These are phyloP conservation scores for Sebastes glaucus DNA, from an alignment of 2,797 vertebrate genomes.

Conservation along the genomic window DNA sequence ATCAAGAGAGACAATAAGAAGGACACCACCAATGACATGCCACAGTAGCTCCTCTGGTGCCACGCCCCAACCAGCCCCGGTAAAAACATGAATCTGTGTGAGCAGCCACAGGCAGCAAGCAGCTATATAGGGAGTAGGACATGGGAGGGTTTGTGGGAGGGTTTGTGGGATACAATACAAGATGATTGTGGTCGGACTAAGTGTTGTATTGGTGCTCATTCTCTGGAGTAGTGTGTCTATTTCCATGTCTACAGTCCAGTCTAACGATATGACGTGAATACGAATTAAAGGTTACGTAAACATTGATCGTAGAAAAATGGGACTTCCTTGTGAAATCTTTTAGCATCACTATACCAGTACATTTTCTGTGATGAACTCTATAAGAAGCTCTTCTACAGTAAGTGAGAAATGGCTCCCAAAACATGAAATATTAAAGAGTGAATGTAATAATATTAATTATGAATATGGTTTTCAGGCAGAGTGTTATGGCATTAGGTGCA, in stretches of 20 bases:
- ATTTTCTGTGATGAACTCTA: neutral
- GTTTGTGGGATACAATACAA: neutral
- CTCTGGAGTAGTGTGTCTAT: slow-evolving; percentile 21
- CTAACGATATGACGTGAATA: slow-evolving; percentile 24
- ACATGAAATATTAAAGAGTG: slow-evolving; percentile 42
- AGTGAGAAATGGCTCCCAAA: neutral
- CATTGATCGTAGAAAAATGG: slow-evolving; percentile 15
- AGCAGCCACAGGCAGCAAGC: slow-evolving; percentile 6
- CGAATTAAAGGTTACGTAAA: slow-evolving; percentile 41
- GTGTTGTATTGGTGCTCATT: slow-evolving; percentile 12
- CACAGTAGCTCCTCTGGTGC: neutral
- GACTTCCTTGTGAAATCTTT: slow-evolving; percentile 29
- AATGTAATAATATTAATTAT: slow-evolving; percentile 47
- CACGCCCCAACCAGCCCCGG: neutral
- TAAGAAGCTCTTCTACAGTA: slow-evolving; percentile 5
- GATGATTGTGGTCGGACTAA: neutral
- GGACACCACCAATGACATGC: neutral
- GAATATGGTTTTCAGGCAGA: slow-evolving; percentile 21
- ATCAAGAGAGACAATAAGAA: neutral
- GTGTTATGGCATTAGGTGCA: slow-evolving; percentile 15
- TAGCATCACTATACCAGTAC: neutral
- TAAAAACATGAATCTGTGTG: neutral
- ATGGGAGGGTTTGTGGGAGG: slow-evolving; percentile 3
- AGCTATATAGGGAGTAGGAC: neutral
- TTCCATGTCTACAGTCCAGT: slow-evolving; percentile 15